phyloP scores from a whole-genome alignment of 2,797 vertebrate species.

The Fundulus diaphanus region DNA sequence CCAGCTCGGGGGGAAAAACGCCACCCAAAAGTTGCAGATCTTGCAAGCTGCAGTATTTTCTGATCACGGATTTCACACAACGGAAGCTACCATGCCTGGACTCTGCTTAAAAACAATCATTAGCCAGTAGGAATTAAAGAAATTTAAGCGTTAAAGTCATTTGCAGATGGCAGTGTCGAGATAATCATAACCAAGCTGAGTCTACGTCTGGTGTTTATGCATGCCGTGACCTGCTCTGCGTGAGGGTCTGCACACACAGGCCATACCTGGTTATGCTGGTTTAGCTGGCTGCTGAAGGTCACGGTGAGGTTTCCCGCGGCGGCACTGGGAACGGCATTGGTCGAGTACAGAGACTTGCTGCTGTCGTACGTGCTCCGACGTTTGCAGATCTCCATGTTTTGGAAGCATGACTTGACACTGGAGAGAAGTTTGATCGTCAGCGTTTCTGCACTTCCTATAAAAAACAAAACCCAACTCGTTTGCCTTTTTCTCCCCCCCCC shows the following conservation, averaged over 20 bases:
- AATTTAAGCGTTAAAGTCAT: not conserved
- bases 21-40: not conserved
- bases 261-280: conserved; percentile 94
- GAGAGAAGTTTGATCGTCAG: not conserved
- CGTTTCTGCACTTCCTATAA: not conserved
- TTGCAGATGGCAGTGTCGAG: not conserved
- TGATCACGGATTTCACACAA: not conserved
- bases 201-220: not conserved
- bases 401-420: conserved; percentile 99
- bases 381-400: conserved; percentile 99
- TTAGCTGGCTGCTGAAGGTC: conserved; percentile 98
- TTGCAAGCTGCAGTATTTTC: no score
- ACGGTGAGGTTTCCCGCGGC: conserved; percentile 97
- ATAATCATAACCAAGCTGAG: not conserved
- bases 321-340: conserved; percentile 92
- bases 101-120: not conserved
- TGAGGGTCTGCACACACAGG: no score
- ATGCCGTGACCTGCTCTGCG: no score
- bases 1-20: not conserved
- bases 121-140: not conserved
- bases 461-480: not conserved
- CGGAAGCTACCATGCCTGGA: not conserved
- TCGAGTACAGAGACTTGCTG: conserved; percentile 93
- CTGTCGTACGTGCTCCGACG: conserved; percentile 93
- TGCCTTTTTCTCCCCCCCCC: no score